Base-by-base conservation (phyloP, 2,888 invertebrate species). In the Ormia ochracea region DNA sequence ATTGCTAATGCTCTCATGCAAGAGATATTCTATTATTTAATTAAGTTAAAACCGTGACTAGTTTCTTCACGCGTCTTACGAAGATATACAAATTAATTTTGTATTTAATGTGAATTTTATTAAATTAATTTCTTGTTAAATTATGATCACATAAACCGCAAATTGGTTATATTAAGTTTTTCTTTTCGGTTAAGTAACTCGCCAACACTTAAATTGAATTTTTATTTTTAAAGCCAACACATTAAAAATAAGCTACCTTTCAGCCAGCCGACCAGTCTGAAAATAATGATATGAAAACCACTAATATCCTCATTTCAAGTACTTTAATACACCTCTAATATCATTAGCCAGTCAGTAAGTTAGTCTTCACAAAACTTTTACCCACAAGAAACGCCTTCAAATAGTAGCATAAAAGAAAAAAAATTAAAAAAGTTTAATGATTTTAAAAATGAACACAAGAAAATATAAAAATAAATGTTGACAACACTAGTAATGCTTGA, bases 141-240 rank as follows among this genome's bases (percentile, higher is more conserved):
- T 21, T 54, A 45, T 65, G 65, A 75, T 70, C 36, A 50, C 10
- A 70, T 28, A 48, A 54, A 79, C 79, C 79, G 56, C 75, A 72
- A 56, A 28, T 59, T 50, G 26, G 28, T 48, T 56, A 10, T 26
- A n/a, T 38, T 6, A 17, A 33, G 1, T 0, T 26, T n/a, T 17
- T 56, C 41, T 72, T 33, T n/a, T 26, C 14, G 2, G n/a, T 72
- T 33, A 43, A 52, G n/a, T 81, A 61, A 50, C 26, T 68, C 82
- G 78, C 78, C 79, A 81, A 82, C 81, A 81, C 81, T 82, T 82
- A 80, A 82, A 79, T 66, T 52, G 12, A 65, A 63, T 38, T 78
- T 78, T 68, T 21, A 75, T 52, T 61, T 75, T 59, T 52, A 54
- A 82, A 75, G 63, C 77, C 79, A 81, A 73, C 82, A 23, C 23